Base-by-base conservation (phyloP, 1,140 invertebrate genomes). In the Xylocopa sonorina region DNA sequence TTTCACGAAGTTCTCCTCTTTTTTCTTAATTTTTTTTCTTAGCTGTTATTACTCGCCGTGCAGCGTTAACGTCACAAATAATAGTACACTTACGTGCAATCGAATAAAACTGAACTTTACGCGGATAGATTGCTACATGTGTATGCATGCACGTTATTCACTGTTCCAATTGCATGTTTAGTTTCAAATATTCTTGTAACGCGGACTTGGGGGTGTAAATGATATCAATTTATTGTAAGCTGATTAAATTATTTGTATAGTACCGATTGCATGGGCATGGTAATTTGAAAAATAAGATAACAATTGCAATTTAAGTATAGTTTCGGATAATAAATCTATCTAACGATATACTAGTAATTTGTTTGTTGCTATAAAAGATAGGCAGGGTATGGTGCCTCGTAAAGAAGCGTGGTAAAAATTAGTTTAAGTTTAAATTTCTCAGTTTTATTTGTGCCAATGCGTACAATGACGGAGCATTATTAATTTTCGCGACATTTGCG, bases 61-160 rank as follows among this genome's bases (percentile, higher is more conserved):
- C 24, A 58, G 43, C 38, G 63, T 68, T 48, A 82, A 68, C 80
- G 76, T 79, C 80, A 73, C 24, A 2, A 58, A 53, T 77, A 68
- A 51, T 50, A 60, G 18, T 10, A 21, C 5, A 27, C n/a, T 66
- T 48, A 53, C 24, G 60, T 62, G n/a, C 67, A 60, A 67, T 50
- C 32, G 18, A 14, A 62, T 51, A 57, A 53, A 78, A 69, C 16
- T 57, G 46, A 80, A 80, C 62, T 80, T 80, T 80, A 60, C 62
- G 53, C 62, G 72, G 62, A 75, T 12, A 58, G 51, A 67, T 46
- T 21, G 16, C 48, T 18, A 16, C 41, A 53, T 46, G 21, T 57
- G 38, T n/a, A n/a, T n/a, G n/a, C n/a, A 41, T 60, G n/a, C 29
- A 5, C 1, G 10, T 50, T 38, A 21, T 16, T 29, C 43, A 41